phyloP scores from a whole-genome alignment of 2,888 invertebrate genomes.

The Orchesellides sinensis region DNA sequence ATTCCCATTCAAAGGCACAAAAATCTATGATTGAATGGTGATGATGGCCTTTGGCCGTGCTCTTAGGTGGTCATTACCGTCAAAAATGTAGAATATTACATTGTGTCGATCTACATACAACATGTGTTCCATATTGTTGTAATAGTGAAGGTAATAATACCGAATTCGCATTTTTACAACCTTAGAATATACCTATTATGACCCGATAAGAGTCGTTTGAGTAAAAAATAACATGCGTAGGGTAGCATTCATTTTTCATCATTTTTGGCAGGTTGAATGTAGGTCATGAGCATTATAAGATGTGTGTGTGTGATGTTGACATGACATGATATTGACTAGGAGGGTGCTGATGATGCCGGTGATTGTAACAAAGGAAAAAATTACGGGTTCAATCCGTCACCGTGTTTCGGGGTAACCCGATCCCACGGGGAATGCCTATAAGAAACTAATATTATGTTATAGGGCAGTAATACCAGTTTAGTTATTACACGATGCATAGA shows the following conservation, averaged over 20 bases:
- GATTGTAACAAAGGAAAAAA: neutral
- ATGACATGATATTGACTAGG: neutral
- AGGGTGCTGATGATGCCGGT: too few species aligned
- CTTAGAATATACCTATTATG: neutral
- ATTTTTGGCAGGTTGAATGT: conserved; percentile 58
- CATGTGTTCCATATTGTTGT: conserved; percentile 41
- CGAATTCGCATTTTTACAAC: conserved; percentile 32
- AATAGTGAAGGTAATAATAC: conserved; percentile 20
- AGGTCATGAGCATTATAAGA: conserved; percentile 34
- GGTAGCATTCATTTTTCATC: conserved; percentile 36
- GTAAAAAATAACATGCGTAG: neutral
- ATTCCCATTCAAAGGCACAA: neutral
- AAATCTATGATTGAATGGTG: conserved; percentile 53
- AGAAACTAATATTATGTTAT: too few species aligned
- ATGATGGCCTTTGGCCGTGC: conserved; percentile 61
- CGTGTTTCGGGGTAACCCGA: conserved; percentile 41
- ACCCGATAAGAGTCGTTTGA: conserved; percentile 3
- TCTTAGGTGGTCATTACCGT: conserved; percentile 61
- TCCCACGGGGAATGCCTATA: conserved; percentile 19
- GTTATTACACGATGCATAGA: too few species aligned
- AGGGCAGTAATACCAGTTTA: too few species aligned
- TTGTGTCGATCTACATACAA: conserved; percentile 27
- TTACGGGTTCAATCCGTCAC: conserved; percentile 8
- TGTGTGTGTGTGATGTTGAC: too few species aligned
- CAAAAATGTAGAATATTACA: conserved; percentile 12